phyloP scores from a whole-genome alignment of 2,888 invertebrate genomes.

The Heliothis peltigera region DNA sequence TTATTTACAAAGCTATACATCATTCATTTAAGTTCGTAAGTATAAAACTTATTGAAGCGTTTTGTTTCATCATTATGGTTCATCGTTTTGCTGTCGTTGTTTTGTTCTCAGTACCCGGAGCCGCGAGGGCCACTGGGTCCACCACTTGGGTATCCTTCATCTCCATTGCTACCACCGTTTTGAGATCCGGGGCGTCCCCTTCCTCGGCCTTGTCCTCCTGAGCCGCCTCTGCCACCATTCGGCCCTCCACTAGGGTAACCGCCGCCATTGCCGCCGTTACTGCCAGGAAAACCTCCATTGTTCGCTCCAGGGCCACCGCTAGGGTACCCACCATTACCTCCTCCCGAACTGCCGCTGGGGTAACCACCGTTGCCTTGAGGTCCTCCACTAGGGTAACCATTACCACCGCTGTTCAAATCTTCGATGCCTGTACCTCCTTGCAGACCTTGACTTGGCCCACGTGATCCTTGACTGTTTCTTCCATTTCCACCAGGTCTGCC shows the following conservation, averaged over 20 bases:
- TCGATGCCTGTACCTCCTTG: slow-evolving; percentile 37
- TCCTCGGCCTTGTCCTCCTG: slow-evolving; percentile 61
- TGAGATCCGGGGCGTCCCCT: slow-evolving; percentile 63
- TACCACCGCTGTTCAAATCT: slow-evolving; percentile 43
- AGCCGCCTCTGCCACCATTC: slow-evolving; percentile 55
- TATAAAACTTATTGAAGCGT: slow-evolving; percentile 38
- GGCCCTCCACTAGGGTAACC: slow-evolving; percentile 70
- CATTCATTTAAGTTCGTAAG: slow-evolving; percentile 37
- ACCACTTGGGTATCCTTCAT: slow-evolving; percentile 83
- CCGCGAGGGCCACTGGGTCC: slow-evolving; percentile 82
- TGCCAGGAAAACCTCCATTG: slow-evolving; percentile 37
- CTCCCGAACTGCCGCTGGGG: slow-evolving; percentile 58
- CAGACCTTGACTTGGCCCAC: slow-evolving; percentile 24
- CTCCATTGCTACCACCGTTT: slow-evolving; percentile 59
- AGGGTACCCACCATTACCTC: slow-evolving; percentile 35
- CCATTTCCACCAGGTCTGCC: slow-evolving; percentile 65
- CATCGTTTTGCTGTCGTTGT: slow-evolving; percentile 23
- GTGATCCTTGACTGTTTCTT: slow-evolving; percentile 58
- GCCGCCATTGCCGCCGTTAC: slow-evolving; percentile 15
- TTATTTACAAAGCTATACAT: slow-evolving; percentile 58
- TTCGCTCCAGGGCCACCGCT: slow-evolving; percentile 14
- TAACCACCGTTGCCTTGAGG: slow-evolving; percentile 52
- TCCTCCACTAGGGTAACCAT: slow-evolving; percentile 49
- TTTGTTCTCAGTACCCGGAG: slow-evolving; percentile 78
- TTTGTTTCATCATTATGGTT: slow-evolving; percentile 18